A percentile compares a stretch with the other conserved stretches of the same genome.
These are phyloP conservation scores for Gallinago paraguaiae DNA, from an alignment of 2,113 vertebrate genomes.

Conservation along the genomic window DNA sequence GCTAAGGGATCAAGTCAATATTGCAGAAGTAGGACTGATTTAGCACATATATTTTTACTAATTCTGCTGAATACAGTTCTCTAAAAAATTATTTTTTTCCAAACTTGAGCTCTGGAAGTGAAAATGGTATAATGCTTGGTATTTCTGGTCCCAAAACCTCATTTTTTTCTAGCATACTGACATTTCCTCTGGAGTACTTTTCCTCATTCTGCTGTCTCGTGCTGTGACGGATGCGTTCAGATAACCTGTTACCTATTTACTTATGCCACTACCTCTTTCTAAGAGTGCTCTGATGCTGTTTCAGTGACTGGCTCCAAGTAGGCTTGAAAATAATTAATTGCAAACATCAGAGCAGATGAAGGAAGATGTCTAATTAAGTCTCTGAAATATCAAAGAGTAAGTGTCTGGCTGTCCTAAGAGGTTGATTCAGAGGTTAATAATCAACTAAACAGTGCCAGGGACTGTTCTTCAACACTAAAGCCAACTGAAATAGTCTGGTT, in stretches of 20 bases:
- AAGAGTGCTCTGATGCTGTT: neutral
- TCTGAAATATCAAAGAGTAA: neutral
- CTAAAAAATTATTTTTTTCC: neutral
- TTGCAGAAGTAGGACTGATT: neutral
- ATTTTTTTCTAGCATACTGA: neutral
- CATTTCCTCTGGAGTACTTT: neutral
- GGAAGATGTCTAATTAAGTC: neutral
- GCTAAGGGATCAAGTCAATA: neutral
- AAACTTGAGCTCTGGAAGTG: neutral
- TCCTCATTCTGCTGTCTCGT: neutral
- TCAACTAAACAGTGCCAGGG: neutral
- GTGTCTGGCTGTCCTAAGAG: neutral
- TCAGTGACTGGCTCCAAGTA: neutral
- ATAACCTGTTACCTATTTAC: neutral
- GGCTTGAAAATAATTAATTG: neutral
- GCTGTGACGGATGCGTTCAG: neutral
- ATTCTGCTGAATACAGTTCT: neutral
- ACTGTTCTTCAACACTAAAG: neutral
- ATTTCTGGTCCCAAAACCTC: neutral
- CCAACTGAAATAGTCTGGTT: neutral
- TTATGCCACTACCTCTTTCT: neutral
- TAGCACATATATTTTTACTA: neutral
- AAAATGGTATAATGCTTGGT: neutral
- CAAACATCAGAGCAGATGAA: neutral
- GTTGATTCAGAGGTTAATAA: slow-evolving; percentile 10